Conservation (phyloP, 2,888 invertebrate genomes). For the Galeopsomyia nigrocyanea region DNA sequence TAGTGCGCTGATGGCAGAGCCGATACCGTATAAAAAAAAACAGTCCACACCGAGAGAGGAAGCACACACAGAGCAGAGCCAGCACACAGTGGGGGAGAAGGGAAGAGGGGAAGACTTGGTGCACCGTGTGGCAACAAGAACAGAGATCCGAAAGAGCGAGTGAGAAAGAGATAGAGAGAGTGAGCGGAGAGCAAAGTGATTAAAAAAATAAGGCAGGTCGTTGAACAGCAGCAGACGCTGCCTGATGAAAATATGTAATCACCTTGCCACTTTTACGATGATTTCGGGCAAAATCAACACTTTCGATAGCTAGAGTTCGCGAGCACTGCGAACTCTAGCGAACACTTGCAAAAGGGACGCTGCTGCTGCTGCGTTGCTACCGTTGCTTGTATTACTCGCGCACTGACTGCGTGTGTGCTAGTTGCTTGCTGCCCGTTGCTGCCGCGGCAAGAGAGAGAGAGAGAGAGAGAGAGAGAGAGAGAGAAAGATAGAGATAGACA, state of each 20-base stretch:
- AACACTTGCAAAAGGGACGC: conserved; percentile 21
- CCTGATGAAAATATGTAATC: neutral
- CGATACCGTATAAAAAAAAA: conserved; percentile 31
- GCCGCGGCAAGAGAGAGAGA: conserved; percentile 20
- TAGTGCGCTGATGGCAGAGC: conserved; percentile 3
- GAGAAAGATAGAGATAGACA: conserved; percentile 37
- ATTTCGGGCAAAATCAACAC: neutral
- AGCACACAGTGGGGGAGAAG: conserved; percentile 34
- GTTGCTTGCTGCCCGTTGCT: conserved; percentile 18
- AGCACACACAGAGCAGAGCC: conserved; percentile 34
- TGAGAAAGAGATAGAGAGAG: conserved; percentile 26
- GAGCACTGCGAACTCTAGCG: too few species aligned
- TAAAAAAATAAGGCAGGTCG: conserved; percentile 5
- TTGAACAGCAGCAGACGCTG: conserved; percentile 2
- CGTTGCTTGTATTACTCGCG: neutral
- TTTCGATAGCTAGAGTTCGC: neutral
- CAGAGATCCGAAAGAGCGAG: conserved; percentile 1
- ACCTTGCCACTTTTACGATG: neutral
- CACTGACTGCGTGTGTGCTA: too few species aligned
- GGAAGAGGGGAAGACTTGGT: neutral
- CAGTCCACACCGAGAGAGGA: conserved; percentile 15
- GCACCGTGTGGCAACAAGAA: conserved; percentile 16
- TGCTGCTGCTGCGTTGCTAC: conserved; percentile 17
- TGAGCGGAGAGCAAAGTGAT: conserved; percentile 42
- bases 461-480: conserved; percentile 37